phyloP scores from a whole-genome alignment of 2,888 invertebrate genomes.

The Aleiodes leptofemur region DNA sequence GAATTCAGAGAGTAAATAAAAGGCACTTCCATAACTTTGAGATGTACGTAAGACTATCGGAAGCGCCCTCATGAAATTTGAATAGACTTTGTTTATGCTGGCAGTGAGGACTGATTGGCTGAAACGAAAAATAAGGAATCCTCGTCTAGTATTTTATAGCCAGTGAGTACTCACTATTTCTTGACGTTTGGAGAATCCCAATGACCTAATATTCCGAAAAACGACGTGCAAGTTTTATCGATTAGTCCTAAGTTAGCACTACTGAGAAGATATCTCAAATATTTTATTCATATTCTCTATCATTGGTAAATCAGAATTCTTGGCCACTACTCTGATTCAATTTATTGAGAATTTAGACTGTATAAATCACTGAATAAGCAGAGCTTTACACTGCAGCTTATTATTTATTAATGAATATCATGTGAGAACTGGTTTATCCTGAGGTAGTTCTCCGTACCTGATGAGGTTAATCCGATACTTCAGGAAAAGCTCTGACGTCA shows the following conservation, averaged over 20 bases:
- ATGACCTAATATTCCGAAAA: slow-evolving; percentile 54
- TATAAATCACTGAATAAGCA: too few relatives aligned
- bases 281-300: too few relatives aligned
- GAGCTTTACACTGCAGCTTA: too few relatives aligned
- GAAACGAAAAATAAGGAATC: slow-evolving; percentile 38
- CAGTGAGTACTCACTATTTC: slow-evolving; percentile 51
- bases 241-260: slow-evolving; percentile 40
- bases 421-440: too few relatives aligned
- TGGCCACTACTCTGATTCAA: too few relatives aligned
- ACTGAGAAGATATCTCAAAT: neutral
- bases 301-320: too few relatives aligned
- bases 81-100: slow-evolving; percentile 40
- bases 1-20: neutral
- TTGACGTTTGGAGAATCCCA: slow-evolving; percentile 54
- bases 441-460: too few relatives aligned
- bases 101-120: slow-evolving; percentile 39
- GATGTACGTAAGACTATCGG: slow-evolving; percentile 17
- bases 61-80: slow-evolving; percentile 8
- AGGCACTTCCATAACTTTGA: slow-evolving; percentile 22
- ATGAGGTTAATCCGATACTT: too few relatives aligned
- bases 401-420: too few relatives aligned
- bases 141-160: slow-evolving; percentile 55
- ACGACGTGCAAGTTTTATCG: slow-evolving; percentile 56
- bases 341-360: too few relatives aligned
- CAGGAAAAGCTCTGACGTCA: too few relatives aligned